phyloP scores from a whole-genome alignment of 2,113 vertebrate species.

The Protobothrops flavoviridis region DNA sequence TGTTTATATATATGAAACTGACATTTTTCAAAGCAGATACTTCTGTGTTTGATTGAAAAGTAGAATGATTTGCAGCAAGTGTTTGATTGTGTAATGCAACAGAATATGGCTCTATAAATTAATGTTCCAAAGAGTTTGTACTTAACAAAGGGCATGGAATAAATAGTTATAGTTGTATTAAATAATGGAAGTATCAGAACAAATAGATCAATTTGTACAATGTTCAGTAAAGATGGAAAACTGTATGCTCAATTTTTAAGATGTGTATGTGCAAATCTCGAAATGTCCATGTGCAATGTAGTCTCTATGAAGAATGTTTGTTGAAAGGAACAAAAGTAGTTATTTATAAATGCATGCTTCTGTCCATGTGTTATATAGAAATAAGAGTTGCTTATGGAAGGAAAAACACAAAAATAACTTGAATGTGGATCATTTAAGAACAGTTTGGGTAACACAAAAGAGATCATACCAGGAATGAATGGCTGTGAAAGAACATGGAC shows the following conservation, averaged over 20 bases:
- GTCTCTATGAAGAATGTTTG: neutral
- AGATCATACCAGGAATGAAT: neutral
- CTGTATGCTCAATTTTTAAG: neutral
- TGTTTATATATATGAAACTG: neutral
- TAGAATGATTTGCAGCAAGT: neutral
- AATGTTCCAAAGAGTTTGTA: neutral
- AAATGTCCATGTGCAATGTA: neutral
- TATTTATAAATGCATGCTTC: neutral
- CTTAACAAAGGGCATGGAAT: neutral
- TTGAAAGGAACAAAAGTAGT: neutral
- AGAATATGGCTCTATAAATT: neutral
- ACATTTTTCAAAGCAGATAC: neutral
- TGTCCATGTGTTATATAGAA: neutral
- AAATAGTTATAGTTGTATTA: neutral
- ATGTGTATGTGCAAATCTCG: neutral
- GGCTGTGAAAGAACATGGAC: neutral
- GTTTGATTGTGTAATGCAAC: neutral
- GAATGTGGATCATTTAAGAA: neutral
- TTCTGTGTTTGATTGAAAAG: neutral
- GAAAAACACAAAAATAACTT: neutral
- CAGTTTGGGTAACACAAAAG: neutral
- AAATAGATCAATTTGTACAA: neutral
- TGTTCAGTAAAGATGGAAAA: neutral
- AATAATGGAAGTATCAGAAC: neutral
- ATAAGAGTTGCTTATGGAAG: neutral